Evolutionary conservation across 2,888 invertebrate species (phyloP), one percentile per base, ranked within the genome.

Genomic region (Pollenia griseotomentosa): DNA sequence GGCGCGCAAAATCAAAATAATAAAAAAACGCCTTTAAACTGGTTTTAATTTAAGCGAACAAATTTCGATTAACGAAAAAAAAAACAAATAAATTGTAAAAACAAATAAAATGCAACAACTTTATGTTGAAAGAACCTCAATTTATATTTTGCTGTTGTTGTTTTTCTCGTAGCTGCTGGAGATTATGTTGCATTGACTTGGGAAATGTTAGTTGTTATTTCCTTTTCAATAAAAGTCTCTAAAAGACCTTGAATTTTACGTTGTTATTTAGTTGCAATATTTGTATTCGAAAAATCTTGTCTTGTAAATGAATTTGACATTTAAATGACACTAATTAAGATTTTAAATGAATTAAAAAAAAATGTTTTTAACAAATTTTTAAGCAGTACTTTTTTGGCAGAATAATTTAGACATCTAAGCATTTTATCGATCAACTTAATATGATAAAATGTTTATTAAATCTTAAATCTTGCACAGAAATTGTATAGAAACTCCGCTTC

Each of bases 121-220:
- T 77, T 63, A 83, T 68, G 77, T 77, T 63, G 83, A 61, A 75
- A 83, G 68, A 83, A 75, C 83, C 46, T 53, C 46, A 68, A 33
- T 61, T 59, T 59, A 42, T 33, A 46, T 66, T 40, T 53, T 19
- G 9, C 23, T 14, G 23, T 46, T 5, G 7, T 44, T 16, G 61
- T 40, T 74, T 33, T 46, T 59, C 53, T 63, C 55, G 23, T 46
- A 6, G 7, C 33, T 33, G 61, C 16, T 74, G 51, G 7, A 42
- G 51, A 14, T 48, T 40, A 42, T 23, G 33, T n/a, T 63, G 57
- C 48, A 33, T 51, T 57, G 55, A 81, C 19, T 83, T 77, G 75
- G 61, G 61, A 83, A 83, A 77, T 71, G 77, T 83, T 83, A 83
- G 70, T 83, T 70, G 75, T 77, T 83, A 83, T 83, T 83, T 83